These are phyloP conservation scores for Borostomias antarcticus DNA, from an alignment of 2,797 vertebrate genomes.

Conservation along the genomic window DNA sequence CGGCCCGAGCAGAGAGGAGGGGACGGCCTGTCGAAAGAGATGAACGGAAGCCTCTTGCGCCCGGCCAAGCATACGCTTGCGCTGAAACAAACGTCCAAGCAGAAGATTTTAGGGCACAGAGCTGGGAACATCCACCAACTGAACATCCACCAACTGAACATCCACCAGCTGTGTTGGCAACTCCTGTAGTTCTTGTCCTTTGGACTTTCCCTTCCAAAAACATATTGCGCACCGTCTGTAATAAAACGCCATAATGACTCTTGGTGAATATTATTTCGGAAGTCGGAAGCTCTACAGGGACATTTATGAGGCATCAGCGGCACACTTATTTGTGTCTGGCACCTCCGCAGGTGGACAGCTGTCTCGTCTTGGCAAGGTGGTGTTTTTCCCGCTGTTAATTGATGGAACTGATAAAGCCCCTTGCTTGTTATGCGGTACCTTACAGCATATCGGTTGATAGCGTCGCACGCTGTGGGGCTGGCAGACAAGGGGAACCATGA, in stretches of 20 bases:
- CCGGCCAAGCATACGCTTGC: slow-evolving; percentile 40
- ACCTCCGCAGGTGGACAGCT: slow-evolving; percentile 34
- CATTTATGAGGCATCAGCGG: slow-evolving; percentile 26
- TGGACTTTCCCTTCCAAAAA: slow-evolving; percentile 23
- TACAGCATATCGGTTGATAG: slow-evolving; percentile 20
- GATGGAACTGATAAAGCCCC: slow-evolving; percentile 45
- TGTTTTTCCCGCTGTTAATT: slow-evolving; percentile 51
- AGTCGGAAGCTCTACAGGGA: neutral
- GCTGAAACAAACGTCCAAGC: slow-evolving; percentile 27
- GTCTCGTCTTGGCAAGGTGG: slow-evolving; percentile 28
- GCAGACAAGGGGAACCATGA: slow-evolving; percentile 45
- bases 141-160: slow-evolving; percentile 18
- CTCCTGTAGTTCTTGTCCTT: slow-evolving; percentile 14
- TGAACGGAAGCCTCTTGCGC: neutral
- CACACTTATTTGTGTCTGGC: slow-evolving; percentile 42
- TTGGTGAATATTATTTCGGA: slow-evolving; percentile 13
- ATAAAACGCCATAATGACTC: neutral
- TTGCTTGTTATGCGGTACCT: slow-evolving; percentile 45
- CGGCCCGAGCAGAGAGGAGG: neutral
- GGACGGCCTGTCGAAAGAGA: neutral
- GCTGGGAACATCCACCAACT: slow-evolving; percentile 21
- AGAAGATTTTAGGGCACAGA: slow-evolving; percentile 24
- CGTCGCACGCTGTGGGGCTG: slow-evolving; percentile 23
- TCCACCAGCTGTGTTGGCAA: slow-evolving; percentile 22
- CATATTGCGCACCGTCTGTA: neutral